A percentile compares a stretch with the other conserved stretches of the same genome.
These are phyloP conservation scores for Margarornis squamiger DNA, from an alignment of 2,797 vertebrate genomes.

Conservation along the genomic window DNA sequence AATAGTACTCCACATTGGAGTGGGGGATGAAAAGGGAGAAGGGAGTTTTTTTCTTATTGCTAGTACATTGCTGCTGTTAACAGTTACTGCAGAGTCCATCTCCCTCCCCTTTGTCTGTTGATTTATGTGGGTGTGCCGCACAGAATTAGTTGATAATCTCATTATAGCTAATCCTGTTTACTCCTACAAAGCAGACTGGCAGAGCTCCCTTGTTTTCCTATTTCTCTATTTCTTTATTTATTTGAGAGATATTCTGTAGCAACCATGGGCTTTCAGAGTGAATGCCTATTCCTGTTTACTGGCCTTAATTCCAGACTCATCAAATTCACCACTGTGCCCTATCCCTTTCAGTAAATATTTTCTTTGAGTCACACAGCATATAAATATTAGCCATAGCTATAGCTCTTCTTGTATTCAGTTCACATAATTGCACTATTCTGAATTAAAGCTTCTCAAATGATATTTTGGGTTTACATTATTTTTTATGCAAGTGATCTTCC, in stretches of 20 bases:
- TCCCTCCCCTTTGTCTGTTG: conserved; percentile 5
- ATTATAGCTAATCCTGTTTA: conserved; percentile 75
- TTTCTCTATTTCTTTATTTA: conserved; percentile 40
- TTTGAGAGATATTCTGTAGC: conserved; percentile 8
- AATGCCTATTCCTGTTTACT: conserved; percentile 59
- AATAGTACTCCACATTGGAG: background rate
- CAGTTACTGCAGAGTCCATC: background rate
- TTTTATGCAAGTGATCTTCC: background rate
- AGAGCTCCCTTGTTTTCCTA: conserved; percentile 28
- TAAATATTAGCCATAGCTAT: conserved; percentile 28
- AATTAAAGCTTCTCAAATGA: conserved; percentile 49
- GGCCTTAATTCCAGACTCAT: conserved; percentile 27
- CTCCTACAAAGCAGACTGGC: conserved; percentile 46
- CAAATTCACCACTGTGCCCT: conserved; percentile 37
- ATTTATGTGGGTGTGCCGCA: conserved; percentile 18
- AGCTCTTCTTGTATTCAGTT: conserved; percentile 7
- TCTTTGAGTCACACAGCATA: conserved; percentile 41
- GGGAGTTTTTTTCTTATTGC: background rate
- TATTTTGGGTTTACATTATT: conserved; percentile 13
- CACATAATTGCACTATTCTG: conserved; percentile 40
- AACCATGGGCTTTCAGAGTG: background rate
- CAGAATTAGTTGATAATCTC: conserved; percentile 66
- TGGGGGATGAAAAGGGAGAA: too few species aligned
- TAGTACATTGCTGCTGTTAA: background rate
- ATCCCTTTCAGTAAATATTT: conserved; percentile 43